Evolutionary conservation across 2,113 vertebrate genomes (phyloP).

Genomic region (Calidris pugnax): DNA sequence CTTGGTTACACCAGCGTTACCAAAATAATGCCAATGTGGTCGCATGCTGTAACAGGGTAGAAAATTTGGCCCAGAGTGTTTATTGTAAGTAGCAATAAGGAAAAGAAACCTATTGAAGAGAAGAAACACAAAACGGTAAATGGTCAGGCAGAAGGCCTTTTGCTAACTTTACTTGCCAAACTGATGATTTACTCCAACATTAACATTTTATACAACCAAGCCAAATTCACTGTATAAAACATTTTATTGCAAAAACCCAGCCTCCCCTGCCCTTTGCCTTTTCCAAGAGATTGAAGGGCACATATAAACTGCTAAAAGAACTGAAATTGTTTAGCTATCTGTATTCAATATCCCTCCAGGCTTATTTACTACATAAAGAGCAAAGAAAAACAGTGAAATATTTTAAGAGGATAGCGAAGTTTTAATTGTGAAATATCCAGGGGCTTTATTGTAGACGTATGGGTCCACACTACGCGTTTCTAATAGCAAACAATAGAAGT

Average conservation of each 20-base stretch:
- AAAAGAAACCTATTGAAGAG: not conserved
- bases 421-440: slow-evolving; percentile 18
- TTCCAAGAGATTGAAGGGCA: not conserved
- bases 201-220: not conserved
- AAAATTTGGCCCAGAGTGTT: slow-evolving; percentile 2
- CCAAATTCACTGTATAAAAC: slow-evolving; percentile 1
- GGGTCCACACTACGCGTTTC: not conserved
- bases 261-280: not conserved
- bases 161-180: slow-evolving; percentile 12
- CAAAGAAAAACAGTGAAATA: not conserved
- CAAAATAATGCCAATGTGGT: not conserved
- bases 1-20: not conserved
- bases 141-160: slow-evolving; percentile 6
- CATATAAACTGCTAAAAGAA: slow-evolving; percentile 2
- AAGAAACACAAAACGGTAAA: slow-evolving; percentile 22
- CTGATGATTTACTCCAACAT: slow-evolving; percentile 11
- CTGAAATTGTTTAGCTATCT: not conserved
- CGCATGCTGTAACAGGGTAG: not conserved
- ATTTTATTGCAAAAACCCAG: not conserved
- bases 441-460: not conserved
- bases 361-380: slow-evolving; percentile 6
- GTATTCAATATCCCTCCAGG: not conserved
- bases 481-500: slow-evolving; percentile 26
- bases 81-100: not conserved
- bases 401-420: not conserved